Base-by-base conservation (phyloP, 2,888 invertebrate genomes). In the Isotomurus palustris region DNA sequence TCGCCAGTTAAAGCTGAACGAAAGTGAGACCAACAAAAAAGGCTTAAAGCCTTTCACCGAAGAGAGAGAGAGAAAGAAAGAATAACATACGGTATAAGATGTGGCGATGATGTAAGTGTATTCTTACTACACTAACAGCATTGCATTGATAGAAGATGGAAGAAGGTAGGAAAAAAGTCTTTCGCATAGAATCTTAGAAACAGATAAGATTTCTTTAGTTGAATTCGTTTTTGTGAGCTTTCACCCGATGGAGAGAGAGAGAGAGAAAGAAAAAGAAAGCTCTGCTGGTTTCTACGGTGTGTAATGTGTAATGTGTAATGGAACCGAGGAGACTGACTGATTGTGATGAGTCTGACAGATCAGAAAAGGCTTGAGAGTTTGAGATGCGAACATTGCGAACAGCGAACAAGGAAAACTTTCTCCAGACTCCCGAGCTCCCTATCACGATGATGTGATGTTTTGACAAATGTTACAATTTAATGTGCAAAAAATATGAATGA, bases 401-500 rank as follows among this genome's bases (percentile, higher is more conserved):
- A 5, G 38, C 17, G 38, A 38, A 38, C 38, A 38, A 38, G 17
- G 14, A 38, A 38, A 38, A 38, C 38, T 38, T 38, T 38, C 38
- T 38, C 19, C 40, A 40, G 4, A 28, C 28, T 47, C 38, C 10
- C 40, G 36, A 36, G 19, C 38, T 36, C 27, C 17, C 25, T 40
- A 47, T 48, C 40, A 35, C 21, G 27, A 51, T 49, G 41, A 43
- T 56, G 53, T 60, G 60, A 61, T 61, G 57, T 61, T 61, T 61
- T 61, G 61, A 61, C 62, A 62, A 59, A 63, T 57, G 59, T 59
- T 58, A 56, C 60, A 60, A 54, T 66, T 68, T 68, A 64, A 68
- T 68, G 66, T 64, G 62, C 66, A 66, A 68, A 66, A 66, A 68
- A 66, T 64, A 52, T 62, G 56, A 54, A 62, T 64, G 59, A 61